Conservation (phyloP, 2,797 vertebrate species). For the Holocentrus rufus region DNA sequence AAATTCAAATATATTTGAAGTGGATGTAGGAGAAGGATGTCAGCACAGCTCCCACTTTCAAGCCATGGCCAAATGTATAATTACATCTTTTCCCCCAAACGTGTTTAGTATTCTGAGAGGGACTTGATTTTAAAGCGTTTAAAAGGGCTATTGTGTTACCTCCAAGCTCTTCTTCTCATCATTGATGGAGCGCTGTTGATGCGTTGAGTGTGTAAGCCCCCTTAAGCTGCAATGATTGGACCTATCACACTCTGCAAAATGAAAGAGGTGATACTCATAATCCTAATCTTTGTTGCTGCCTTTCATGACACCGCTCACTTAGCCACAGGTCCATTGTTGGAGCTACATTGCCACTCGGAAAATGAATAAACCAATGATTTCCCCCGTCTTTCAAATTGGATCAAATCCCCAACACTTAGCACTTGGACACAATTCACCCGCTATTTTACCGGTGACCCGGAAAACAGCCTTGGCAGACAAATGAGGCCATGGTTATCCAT, state of each 20-base stretch:
- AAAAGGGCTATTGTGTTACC: conserved; percentile 66
- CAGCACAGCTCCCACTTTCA: conserved; percentile 27
- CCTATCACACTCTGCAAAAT: conserved; percentile 51
- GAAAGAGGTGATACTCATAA: conserved; percentile 53
- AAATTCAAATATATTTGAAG: conserved; percentile 49
- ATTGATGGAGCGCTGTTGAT: conserved; percentile 60
- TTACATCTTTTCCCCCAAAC: conserved; percentile 45
- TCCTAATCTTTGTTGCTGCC: conserved; percentile 44
- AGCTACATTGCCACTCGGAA: conserved; percentile 3
- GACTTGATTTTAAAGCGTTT: conserved; percentile 54
- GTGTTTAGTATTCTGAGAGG: conserved; percentile 56
- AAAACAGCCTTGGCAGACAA: conserved; percentile 53
- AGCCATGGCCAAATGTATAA: conserved; percentile 41
- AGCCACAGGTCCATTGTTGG: conserved; percentile 39
- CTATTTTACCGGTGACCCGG: conserved; percentile 54
- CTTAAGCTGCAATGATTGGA: conserved; percentile 64
- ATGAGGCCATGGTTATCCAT: conserved; percentile 51
- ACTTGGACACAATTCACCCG: conserved; percentile 36
- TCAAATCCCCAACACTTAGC: conserved; percentile 51
- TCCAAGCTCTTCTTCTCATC: conserved; percentile 43
- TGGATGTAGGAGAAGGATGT: conserved; percentile 40
- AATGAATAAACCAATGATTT: conserved; percentile 36
- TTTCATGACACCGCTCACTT: conserved; percentile 56
- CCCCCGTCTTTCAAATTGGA: conserved; percentile 52
- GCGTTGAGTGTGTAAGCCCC: conserved; percentile 55